These are phyloP conservation scores for Eumeta japonica DNA, from an alignment of 1,140 invertebrate species.

Conservation along the genomic window DNA sequence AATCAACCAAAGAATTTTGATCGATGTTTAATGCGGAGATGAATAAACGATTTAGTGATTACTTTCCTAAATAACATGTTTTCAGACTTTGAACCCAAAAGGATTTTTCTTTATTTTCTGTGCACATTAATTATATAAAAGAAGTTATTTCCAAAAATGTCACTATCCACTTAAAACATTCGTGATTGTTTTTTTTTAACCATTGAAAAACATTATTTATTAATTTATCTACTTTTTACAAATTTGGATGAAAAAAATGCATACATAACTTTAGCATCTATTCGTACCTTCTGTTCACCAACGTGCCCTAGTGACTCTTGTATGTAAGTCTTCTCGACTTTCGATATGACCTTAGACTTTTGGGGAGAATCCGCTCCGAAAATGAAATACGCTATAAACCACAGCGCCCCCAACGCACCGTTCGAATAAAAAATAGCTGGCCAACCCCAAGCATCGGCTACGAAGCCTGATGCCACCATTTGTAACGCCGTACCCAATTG, in stretches of 20 bases:
- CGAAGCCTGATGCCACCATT: constrained; percentile 30
- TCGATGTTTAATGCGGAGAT: too few species aligned
- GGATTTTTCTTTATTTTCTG: too few species aligned
- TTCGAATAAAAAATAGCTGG: constrained; percentile 70
- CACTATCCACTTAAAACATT: too few species aligned
- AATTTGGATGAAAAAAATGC: neutral
- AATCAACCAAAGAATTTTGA: too few species aligned
- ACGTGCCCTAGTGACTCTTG: constrained; percentile 43
- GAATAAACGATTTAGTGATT: too few species aligned
- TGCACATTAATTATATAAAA: too few species aligned
- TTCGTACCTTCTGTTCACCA: constrained; percentile 28
- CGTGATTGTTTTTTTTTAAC: too few species aligned
- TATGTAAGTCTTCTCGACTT: constrained; percentile 60
- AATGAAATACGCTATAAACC: constrained; percentile 60
- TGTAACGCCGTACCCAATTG: constrained; percentile 31
- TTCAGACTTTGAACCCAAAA: too few species aligned
- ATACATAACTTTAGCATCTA: neutral
- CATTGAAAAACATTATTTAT: neutral
- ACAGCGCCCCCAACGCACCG: constrained; percentile 60
- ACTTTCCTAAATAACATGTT: too few species aligned
- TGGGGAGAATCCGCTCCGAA: constrained; percentile 65
- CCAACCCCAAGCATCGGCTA: constrained; percentile 61
- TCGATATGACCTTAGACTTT: constrained; percentile 53
- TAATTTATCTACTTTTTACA: neutral
- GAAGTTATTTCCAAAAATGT: too few species aligned